A percentile compares a stretch with the other conserved stretches of the same genome.
Conservation (phyloP, 2,797 vertebrate genomes). For the Acanthis flammea region DNA sequence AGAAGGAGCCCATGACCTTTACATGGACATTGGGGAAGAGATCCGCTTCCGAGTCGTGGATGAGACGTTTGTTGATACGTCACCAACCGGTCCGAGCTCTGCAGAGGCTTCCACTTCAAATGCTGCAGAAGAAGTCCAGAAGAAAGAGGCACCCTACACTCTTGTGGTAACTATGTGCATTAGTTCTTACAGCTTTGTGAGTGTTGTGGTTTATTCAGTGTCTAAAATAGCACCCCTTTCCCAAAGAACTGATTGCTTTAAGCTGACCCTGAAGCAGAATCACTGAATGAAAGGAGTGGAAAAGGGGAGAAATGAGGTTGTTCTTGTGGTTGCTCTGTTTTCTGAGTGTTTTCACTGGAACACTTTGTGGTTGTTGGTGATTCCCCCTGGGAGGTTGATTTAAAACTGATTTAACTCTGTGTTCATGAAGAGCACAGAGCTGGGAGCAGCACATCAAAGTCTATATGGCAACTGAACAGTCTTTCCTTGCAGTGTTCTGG, state of each 20-base stretch:
- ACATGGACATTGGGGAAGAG: slow-evolving; percentile 97
- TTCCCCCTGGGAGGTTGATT: neutral
- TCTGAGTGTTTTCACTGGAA: neutral
- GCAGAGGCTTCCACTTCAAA: slow-evolving; percentile 71
- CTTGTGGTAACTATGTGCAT: slow-evolving; percentile 82
- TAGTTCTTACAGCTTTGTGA: neutral
- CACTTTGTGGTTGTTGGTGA: neutral
- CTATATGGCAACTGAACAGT: neutral
- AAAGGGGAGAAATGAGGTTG: neutral
- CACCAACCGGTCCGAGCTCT: slow-evolving; percentile 88
- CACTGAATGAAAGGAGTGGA: neutral
- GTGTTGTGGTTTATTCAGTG: neutral
- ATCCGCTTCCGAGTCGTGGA: slow-evolving; percentile 93
- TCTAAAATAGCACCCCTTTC: neutral
- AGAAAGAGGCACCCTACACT: slow-evolving; percentile 91
- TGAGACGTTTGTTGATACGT: slow-evolving; percentile 92
- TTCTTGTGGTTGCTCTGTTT: neutral
- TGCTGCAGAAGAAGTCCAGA: slow-evolving; percentile 71
- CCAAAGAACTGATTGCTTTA: neutral
- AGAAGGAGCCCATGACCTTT: slow-evolving; percentile 96
- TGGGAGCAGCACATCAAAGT: neutral
- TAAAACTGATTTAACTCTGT: neutral
- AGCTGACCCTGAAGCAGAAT: neutral
- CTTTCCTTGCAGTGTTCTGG: neutral
- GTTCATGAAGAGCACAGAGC: neutral